Evolutionary conservation across 2,113 vertebrate species (phyloP).

Genomic region (Megaceryle torquata): DNA sequence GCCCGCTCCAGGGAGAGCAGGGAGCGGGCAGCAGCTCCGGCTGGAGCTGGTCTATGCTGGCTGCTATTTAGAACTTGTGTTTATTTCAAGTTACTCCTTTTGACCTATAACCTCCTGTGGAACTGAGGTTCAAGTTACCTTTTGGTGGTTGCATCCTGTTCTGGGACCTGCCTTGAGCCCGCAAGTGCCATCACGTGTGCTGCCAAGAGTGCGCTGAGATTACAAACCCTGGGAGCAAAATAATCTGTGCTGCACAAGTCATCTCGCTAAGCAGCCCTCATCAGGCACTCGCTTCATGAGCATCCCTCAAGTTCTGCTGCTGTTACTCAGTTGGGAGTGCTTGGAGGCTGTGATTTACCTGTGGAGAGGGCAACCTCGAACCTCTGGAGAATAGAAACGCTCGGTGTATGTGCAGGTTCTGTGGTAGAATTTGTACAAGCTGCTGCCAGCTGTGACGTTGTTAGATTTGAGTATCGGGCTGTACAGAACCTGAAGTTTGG

Average conservation of each 20-base stretch:
- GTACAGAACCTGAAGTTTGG: background rate
- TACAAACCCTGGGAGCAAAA: background rate
- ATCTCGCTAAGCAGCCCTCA: background rate
- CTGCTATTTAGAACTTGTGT: constrained; percentile 55
- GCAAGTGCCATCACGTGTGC: background rate
- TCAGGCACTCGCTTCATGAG: background rate
- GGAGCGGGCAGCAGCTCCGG: background rate
- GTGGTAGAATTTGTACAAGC: background rate
- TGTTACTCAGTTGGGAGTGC: background rate
- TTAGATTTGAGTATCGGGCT: background rate
- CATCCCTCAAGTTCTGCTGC: background rate
- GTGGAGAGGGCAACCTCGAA: background rate
- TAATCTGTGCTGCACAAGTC: background rate
- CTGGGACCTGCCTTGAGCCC: background rate
- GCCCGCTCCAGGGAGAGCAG: too few relatives aligned
- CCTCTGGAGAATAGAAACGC: background rate
- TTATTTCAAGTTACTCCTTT: constrained; percentile 60
- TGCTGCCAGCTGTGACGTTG: background rate
- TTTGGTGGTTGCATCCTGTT: constrained; percentile 5
- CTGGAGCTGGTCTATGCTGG: constrained; percentile 48
- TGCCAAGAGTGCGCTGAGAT: background rate
- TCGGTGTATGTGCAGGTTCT: background rate
- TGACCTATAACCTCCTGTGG: constrained; percentile 40
- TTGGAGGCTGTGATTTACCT: background rate
- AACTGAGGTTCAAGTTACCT: constrained; percentile 29